Evolutionary conservation across 2,113 vertebrate genomes (phyloP), one percentile per base, ranked within the genome.

Genomic region (Melanostigma gelatinosum): DNA sequence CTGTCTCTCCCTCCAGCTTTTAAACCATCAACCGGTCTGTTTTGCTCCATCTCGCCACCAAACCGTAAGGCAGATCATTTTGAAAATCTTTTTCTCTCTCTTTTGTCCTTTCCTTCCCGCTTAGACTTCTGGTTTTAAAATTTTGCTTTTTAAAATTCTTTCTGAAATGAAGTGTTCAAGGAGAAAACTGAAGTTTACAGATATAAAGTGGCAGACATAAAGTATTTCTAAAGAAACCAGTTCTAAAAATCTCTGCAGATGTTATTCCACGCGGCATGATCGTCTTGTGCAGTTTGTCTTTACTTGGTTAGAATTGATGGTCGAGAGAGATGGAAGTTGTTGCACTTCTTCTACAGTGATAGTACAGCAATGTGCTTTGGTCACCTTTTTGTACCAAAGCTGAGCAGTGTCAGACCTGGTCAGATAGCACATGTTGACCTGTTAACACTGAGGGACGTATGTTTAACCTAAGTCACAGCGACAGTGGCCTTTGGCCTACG

Each of bases 1-100:
- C 73, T 73, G 52, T 34, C 38, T 62, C 60, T 50, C 65, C 18
- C 55, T 6, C 29, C 16, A 27, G 65, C 18, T 70, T 65, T 82
- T 57, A 80, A 78, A 66, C 67, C 27, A 72, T 84, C 76, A 79
- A 48, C 61, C 60, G 58, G 58, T 70, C 79, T 81, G 77, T 85
- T 38, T 58, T 34, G 32, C 20, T 79, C 55, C n/a, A 82, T 74
- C 62, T 84, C 57, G 29, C 52, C 73, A 79, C 74, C 38, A 86
- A 79, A 61, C 61, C 54, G n/a, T 22, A 69, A 81, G 79, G 54
- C 29, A 48, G 40, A 73, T 38, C 11, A 65, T 36, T 63, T 61
- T 38, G 6, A 54, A 63, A 62, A 75, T 20, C 0, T 24, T 54
- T 58, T 52, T 54, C 34, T 74, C 22, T 46, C 34, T 0, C 18